Evolutionary conservation across 2,113 vertebrate genomes (phyloP), one percentile per base, ranked within the genome.

Genomic region (Perognathus longimembris): DNA sequence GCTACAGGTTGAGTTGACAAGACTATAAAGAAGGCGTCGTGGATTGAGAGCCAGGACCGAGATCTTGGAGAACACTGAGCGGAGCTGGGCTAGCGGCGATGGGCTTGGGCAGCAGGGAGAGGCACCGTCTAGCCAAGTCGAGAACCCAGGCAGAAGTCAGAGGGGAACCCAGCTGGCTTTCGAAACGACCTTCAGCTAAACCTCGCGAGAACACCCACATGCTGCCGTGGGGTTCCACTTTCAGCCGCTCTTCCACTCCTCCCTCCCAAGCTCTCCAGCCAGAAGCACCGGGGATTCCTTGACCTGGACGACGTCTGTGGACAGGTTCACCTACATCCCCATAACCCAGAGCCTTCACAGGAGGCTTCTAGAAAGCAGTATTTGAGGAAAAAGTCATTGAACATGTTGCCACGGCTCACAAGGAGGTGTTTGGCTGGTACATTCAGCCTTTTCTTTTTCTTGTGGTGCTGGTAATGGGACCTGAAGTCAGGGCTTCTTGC

Each of bases 301-400:
- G 26, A 24, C 42, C 21, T 63, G 3, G 21, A 24, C 10, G 7
- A 20, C 30, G 7, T 45, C n/a, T 66, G 63, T 3, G 20, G 40
- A n/a, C 17, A 80, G 30, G 17, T 50, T 7, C 1, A 0, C 7
- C 10, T 89, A 76, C 32, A 50, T 26, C 5, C 18, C 5, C 38
- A 11, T 10, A 1, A 11, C 12, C 26, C 38, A 26, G 7, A 0
- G 7, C 34, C 67, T 34, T 36, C 30, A 0, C 11, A 5, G 1
- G 21, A 5, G 18, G n/a, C 18, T 57, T 32, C 20, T 14, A 40
- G 34, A 21, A n/a, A 66, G 32, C 5, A 7, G 32, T 36, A 54
- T n/a, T 34, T 79, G 57, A 66, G 0, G 0, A 30, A 21, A n/a
- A 90, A 90, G 22, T 3, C 30, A 63, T 0, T 64, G 6, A 73